Evolutionary conservation across 1,140 invertebrate species (phyloP).

Genomic region (Helicoverpa armigera): DNA sequence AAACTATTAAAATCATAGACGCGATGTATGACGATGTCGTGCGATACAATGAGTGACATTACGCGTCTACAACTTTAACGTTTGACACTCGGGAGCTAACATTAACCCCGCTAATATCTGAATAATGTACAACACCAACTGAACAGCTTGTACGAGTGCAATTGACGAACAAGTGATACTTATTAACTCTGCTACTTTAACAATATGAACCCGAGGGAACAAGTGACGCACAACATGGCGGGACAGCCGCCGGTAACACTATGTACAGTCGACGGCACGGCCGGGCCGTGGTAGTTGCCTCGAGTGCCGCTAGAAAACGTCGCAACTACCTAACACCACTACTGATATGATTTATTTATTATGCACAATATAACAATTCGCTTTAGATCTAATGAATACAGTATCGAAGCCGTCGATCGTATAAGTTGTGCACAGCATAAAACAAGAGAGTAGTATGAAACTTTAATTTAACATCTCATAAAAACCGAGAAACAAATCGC

Average conservation of each 20-base stretch:
- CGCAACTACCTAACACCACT: slow-evolving; percentile 52
- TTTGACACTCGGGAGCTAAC: slow-evolving; percentile 55
- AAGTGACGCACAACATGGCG: slow-evolving; percentile 70
- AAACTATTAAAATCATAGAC: slow-evolving; percentile 60
- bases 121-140: slow-evolving; percentile 74
- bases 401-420: slow-evolving; percentile 69
- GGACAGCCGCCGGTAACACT: slow-evolving; percentile 23
- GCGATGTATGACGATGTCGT: slow-evolving; percentile 48
- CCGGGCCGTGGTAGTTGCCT: background rate
- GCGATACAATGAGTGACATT: slow-evolving; percentile 29
- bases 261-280: background rate
- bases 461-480: slow-evolving; percentile 80
- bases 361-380: slow-evolving; percentile 80
- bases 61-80: slow-evolving; percentile 63
- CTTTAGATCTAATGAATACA: slow-evolving; percentile 64
- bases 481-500: slow-evolving; percentile 82
- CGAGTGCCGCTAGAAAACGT: background rate
- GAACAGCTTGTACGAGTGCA: slow-evolving; percentile 83
- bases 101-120: slow-evolving; percentile 68
- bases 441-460: slow-evolving; percentile 75
- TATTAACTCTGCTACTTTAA: slow-evolving; percentile 82
- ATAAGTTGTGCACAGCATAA: slow-evolving; percentile 83
- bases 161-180: slow-evolving; percentile 86
- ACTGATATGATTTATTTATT: slow-evolving; percentile 76
- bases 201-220: slow-evolving; percentile 78